These are phyloP conservation scores for Chionis minor DNA, from an alignment of 2,113 vertebrate genomes.

Conservation along the genomic window DNA sequence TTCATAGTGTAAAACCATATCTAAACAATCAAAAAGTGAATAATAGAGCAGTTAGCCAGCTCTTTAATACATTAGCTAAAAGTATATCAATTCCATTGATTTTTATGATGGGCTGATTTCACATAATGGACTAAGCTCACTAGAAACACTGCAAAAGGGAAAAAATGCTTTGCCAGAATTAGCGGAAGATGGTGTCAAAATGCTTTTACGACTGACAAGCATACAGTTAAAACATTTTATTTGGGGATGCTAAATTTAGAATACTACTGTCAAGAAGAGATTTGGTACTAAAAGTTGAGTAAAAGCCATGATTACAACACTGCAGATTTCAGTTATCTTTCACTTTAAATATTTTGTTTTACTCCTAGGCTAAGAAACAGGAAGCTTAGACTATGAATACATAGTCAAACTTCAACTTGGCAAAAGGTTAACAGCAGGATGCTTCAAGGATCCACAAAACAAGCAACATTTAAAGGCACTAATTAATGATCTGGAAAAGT, in stretches of 20 bases:
- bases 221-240: constrained; percentile 33
- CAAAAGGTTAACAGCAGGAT: not conserved
- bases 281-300: not conserved
- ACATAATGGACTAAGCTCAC: constrained; percentile 38
- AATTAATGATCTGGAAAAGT: not conserved
- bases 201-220: constrained; percentile 6
- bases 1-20: constrained; percentile 16
- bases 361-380: not conserved
- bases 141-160: not conserved
- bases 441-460: not conserved
- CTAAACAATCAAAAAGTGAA: constrained; percentile 46
- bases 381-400: not conserved
- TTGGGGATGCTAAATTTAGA: constrained; percentile 22
- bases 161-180: constrained; percentile 3
- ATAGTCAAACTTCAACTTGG: not conserved
- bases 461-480: not conserved
- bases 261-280: not conserved
- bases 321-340: not conserved
- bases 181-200: constrained; percentile 15
- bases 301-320: not conserved
- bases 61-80: constrained; percentile 64
- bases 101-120: constrained; percentile 44
- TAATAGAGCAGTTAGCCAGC: constrained; percentile 53
- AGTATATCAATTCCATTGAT: constrained; percentile 59
- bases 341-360: not conserved